Percentiles rank a stretch among this genome's conserved stretches.
Evolutionary conservation across 2,888 invertebrate genomes (phyloP).

Genomic region (Parthenolecanium corni): DNA sequence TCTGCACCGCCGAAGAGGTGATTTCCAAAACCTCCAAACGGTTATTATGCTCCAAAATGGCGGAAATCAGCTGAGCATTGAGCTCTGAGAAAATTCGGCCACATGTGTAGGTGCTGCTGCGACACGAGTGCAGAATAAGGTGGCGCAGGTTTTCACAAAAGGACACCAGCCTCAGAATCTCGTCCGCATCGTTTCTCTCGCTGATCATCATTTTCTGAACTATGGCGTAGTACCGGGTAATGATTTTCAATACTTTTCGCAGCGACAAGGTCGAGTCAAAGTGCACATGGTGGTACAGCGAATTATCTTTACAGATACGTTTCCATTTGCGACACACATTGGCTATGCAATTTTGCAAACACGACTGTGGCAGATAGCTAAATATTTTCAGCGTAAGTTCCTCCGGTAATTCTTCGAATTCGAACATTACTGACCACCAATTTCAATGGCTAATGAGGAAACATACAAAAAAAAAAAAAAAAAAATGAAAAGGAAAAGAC

Average conservation of each 20-base stretch:
- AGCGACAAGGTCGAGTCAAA: constrained; percentile 14
- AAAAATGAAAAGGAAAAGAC: too few relatives aligned
- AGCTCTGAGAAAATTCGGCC: constrained; percentile 5
- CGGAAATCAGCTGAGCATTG: constrained; percentile 13
- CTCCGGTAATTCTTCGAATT: constrained; percentile 17
- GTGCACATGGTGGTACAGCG: constrained; percentile 1
- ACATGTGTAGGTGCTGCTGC: neutral
- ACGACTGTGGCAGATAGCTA: constrained; percentile 5
- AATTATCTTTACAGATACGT: constrained; percentile 12
- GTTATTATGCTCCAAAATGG: constrained; percentile 17
- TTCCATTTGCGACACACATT: constrained; percentile 8
- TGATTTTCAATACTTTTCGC: neutral
- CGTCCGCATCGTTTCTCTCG: constrained; percentile 10
- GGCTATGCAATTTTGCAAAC: neutral
- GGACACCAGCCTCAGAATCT: constrained; percentile 15
- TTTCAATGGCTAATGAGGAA: too few relatives aligned
- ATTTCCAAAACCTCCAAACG: constrained; percentile 2
- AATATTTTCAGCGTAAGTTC: constrained; percentile 16
- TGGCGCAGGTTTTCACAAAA: neutral
- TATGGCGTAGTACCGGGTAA: neutral
- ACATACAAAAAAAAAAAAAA: too few relatives aligned
- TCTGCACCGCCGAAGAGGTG: constrained; percentile 1
- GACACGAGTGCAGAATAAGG: constrained; percentile 8
- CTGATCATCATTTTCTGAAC: constrained; percentile 5
- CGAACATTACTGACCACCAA: neutral